Evolutionary conservation across 2,797 vertebrate species (phyloP).

Genomic region (Enteromius afrohamiltoni): DNA sequence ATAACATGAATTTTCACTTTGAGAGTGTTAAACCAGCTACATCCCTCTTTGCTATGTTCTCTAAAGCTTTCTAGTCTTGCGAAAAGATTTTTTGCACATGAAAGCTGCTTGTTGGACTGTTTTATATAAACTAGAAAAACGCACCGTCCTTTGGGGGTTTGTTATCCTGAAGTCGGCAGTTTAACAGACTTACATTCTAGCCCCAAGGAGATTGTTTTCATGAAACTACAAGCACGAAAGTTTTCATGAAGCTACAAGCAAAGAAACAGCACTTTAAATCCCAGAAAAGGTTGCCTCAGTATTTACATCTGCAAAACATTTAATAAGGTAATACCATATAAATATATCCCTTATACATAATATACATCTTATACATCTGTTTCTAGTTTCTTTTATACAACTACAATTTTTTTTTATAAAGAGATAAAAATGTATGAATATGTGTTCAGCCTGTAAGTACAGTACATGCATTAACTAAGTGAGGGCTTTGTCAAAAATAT

Average conservation of each 20-base stretch:
- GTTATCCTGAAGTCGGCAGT: slow-evolving; percentile 33
- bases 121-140: slow-evolving; percentile 5
- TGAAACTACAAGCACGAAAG: background rate
- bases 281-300: background rate
- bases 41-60: background rate
- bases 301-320: background rate
- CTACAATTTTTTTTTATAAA: background rate
- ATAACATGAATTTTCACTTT: background rate
- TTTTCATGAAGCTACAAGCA: background rate
- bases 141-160: slow-evolving; percentile 12
- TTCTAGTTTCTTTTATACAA: background rate
- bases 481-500: background rate
- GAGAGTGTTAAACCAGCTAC: background rate
- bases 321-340: background rate
- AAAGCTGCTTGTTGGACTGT: slow-evolving; percentile 26
- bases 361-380: no score
- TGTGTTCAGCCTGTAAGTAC: background rate
- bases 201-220: slow-evolving; percentile 9
- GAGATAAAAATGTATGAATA: background rate
- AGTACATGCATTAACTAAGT: background rate
- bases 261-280: slow-evolving; percentile 3
- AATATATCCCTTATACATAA: no score
- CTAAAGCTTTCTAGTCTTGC: background rate
- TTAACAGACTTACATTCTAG: slow-evolving; percentile 13
- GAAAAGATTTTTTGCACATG: background rate